Base-by-base conservation (phyloP, 2,797 vertebrate genomes). In the Falco naumanni region DNA sequence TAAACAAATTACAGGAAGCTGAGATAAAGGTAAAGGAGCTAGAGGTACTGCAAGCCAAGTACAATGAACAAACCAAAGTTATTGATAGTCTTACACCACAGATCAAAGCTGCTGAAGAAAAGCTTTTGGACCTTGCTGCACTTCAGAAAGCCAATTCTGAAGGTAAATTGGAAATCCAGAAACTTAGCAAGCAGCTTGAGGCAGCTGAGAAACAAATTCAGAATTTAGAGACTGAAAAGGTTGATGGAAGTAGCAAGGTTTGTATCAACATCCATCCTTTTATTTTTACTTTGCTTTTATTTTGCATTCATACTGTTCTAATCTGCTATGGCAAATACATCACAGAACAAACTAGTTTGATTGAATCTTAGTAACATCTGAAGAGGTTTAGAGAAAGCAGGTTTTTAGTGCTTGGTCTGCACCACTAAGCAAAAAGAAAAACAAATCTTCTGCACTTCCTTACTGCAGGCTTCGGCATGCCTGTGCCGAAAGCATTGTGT, bases 11-110 rank as follows among this genome's bases (percentile, higher is more conserved):
- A 34, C 99, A 99, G 97, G 97, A 98, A 87, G 98, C 98, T 6
- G 99, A 99, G 95, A 92, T 98, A 89, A 98, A 98, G 97, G 98
- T 99, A 96, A 99, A 99, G 94, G 99, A 99, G 95, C 98, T 99
- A 81, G 99, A 99, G 97, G 98, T 97, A 69, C 98, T 98, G 45
- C 98, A 98, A 97, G 95, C 79, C 72, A 96, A 94, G 75, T 97
- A 97, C 90, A 96, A 16, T 84, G 98, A 99, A 85, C 98, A 99
- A 96, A 97, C 96, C 91, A 96, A 98, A 94, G 92, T 96, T 84
- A 97, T 98, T 96, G 98, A 93, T 97, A 95, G 87, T 95, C 96
- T 98, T 88, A 97, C 97, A 95, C 97, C 98, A 61, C 98, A 98
- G 97, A 98, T 98, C 80, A 96, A 84, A 97, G 98, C 98, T 97